Evolutionary conservation across 2,888 invertebrate species (phyloP), one percentile per base, ranked within the genome.

Genomic region (Drosophila paranaensis): DNA sequence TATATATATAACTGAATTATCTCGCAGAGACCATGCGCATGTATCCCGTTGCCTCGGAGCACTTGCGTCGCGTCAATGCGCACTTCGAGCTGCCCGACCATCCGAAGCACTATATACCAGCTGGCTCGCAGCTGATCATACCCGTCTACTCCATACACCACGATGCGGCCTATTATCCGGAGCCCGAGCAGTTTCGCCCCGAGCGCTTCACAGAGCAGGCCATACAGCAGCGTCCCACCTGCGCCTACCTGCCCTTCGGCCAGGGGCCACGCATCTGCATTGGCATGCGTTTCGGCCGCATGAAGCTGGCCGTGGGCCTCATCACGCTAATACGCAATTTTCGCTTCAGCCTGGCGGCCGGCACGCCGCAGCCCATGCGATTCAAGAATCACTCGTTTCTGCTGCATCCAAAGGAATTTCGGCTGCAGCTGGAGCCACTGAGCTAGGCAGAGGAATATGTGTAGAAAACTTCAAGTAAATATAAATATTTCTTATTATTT

Each of bases 101-200:
- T 53, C 77, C 71, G 0, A 53, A 67, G 6, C 66, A 66, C 51
- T 60, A 60, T 54, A 48, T 81, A n/a, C 69, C 77, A 20, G 69
- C 71, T 20, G 81, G 74, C 0, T 48, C 71, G 2, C 56, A 55
- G 2, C 20, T 94, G 10, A 90, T 94, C 16, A 92, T 95, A 48
- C 94, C 95, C 0, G 92, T 93, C 25, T 92, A 93, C 66, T 93
- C 93, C 10, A 93, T 95, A 76, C 95, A 95, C 66, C 94, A 93
- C 90, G 94, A 95, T 78, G 93, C 94, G 0, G 92, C 93, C 1
- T 93, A 94, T 82, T 95, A 94, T 77, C 94, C 94, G 0, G 92
- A 95, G 14, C 95, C 95, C 0, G 93, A 94, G 6, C 93, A 92
- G 51, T 95, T 95, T 66, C 92, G 94, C 42, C 95, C 95, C 0